These are phyloP conservation scores for Torymus tubicola DNA, from an alignment of 2,888 invertebrate genomes.

Conservation along the genomic window DNA sequence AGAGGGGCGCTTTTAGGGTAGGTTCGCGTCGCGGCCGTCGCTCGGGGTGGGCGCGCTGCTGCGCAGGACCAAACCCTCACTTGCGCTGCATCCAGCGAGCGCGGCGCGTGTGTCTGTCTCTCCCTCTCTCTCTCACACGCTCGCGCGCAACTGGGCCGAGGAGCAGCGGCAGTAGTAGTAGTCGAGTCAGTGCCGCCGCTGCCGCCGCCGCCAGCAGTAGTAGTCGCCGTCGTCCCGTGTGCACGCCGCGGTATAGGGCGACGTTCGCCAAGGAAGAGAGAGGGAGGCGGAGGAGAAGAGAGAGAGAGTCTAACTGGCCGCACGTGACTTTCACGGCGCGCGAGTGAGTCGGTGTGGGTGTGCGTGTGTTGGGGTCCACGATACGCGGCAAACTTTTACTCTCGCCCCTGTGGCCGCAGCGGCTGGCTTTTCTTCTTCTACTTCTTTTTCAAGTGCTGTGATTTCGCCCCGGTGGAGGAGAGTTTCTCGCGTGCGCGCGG, in stretches of 20 bases:
- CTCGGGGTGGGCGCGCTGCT: slow-evolving; percentile 20
- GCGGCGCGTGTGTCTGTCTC: slow-evolving; percentile 20
- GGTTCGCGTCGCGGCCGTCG: too few relatives aligned
- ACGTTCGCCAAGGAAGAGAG: too few relatives aligned
- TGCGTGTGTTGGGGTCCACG: not conserved
- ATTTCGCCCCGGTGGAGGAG: too few relatives aligned
- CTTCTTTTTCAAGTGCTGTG: too few relatives aligned
- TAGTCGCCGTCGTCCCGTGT: too few relatives aligned
- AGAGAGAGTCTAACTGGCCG: not conserved
- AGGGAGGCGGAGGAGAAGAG: not conserved
- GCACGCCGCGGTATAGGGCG: too few relatives aligned
- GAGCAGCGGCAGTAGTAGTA: not conserved
- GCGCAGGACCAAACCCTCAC: slow-evolving; percentile 51
- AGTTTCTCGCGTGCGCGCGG: too few relatives aligned
- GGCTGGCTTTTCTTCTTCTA: too few relatives aligned
- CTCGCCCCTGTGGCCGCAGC: too few relatives aligned
- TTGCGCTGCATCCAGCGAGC: slow-evolving; percentile 51
- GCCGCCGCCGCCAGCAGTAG: too few relatives aligned
- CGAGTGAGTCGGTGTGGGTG: not conserved
- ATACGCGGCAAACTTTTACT: too few relatives aligned
- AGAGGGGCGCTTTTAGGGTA: not conserved
- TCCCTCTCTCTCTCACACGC: slow-evolving; percentile 34
- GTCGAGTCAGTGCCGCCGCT: not conserved
- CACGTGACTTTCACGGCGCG: slow-evolving; percentile 9
- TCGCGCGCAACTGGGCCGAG: not conserved